phyloP scores from a whole-genome alignment of 2,888 invertebrate genomes.

The Crocallis elinguaria region DNA sequence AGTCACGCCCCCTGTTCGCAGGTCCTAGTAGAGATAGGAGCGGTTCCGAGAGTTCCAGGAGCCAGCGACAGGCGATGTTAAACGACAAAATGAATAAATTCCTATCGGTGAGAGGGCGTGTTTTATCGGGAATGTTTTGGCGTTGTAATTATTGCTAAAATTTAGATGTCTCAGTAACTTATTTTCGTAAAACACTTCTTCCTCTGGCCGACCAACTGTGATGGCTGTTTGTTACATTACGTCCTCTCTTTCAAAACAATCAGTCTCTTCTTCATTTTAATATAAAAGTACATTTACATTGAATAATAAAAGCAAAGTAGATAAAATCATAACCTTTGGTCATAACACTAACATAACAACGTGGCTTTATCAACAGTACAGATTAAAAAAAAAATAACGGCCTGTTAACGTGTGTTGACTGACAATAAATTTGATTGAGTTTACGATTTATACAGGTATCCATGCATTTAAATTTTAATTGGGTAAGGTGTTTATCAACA shows the following conservation, averaged over 20 bases:
- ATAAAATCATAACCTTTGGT: not conserved
- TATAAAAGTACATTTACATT: conserved; percentile 57
- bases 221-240: conserved; percentile 65
- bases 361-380: too few species aligned
- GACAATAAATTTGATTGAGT: too few species aligned
- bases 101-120: conserved; percentile 91
- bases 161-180: conserved; percentile 75
- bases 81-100: conserved; percentile 97
- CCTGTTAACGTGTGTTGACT: too few species aligned
- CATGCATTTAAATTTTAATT: too few species aligned
- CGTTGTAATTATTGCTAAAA: conserved; percentile 45
- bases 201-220: conserved; percentile 71
- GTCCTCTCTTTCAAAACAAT: conserved; percentile 52
- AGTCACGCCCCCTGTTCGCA: conserved; percentile 81
- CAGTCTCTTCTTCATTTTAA: conserved; percentile 39
- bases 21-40: conserved; percentile 87
- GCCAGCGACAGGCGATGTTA: conserved; percentile 94
- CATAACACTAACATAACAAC: too few species aligned
- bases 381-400: too few species aligned
- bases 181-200: conserved; percentile 70
- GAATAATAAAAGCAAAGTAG: not conserved
- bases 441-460: too few species aligned
- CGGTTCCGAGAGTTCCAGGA: conserved; percentile 86
- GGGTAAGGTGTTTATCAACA: too few species aligned
- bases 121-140: conserved; percentile 58